These are phyloP conservation scores for Araneus ventricosus DNA, from an alignment of 1,140 invertebrate genomes.

Conservation along the genomic window DNA sequence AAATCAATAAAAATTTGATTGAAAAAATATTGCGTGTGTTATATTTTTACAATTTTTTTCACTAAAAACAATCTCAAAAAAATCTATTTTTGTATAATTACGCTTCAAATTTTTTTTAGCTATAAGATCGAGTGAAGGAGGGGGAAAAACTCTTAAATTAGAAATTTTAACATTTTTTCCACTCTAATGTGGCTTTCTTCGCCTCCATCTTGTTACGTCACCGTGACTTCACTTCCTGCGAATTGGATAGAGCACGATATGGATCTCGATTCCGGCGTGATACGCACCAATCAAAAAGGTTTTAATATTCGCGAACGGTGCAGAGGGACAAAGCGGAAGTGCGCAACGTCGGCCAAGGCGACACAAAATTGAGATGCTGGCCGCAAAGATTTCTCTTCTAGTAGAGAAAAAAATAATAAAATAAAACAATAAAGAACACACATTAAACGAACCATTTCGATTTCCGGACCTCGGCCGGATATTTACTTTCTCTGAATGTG, in stretches of 20 bases:
- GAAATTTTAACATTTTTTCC: no score
- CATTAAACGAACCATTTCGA: conserved; percentile 60
- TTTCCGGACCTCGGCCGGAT: conserved; percentile 69
- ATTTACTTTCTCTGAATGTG: conserved; percentile 37
- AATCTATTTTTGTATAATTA: no score
- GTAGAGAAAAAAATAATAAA: neutral
- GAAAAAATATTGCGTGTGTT: no score
- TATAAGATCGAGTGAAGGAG: no score
- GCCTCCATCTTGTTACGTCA: conserved; percentile 2
- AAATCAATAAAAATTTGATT: no score
- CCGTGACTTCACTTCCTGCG: conserved; percentile 46
- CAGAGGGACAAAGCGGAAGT: conserved; percentile 49
- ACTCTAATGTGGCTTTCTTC: neutral
- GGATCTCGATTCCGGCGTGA: conserved; percentile 43
- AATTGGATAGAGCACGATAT: conserved; percentile 30
- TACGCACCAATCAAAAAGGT: conserved; percentile 38
- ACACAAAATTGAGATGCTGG: conserved; percentile 48
- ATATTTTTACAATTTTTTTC: no score
- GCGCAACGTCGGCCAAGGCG: conserved; percentile 66
- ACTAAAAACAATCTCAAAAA: no score
- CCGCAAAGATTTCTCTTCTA: conserved; percentile 4
- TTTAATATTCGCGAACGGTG: conserved; percentile 34
- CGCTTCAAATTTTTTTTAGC: no score
- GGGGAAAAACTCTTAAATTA: no score
- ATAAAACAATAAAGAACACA: conserved; percentile 26